Evolutionary conservation across 2,888 invertebrate species (phyloP).

Genomic region (Drosophila engyochracea): DNA sequence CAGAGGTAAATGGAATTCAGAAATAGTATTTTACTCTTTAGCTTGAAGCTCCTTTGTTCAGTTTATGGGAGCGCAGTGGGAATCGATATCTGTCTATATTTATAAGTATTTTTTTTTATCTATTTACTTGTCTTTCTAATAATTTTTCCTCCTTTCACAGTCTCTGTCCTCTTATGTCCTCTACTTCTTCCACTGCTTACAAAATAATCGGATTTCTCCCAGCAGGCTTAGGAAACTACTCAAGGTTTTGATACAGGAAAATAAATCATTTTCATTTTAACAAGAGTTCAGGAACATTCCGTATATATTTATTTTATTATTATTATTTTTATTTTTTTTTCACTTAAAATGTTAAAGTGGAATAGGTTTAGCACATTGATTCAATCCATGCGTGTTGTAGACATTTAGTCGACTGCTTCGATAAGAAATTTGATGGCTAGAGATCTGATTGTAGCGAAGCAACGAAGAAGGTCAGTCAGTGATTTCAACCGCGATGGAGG

Average conservation of each 20-base stretch:
- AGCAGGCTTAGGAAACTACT: neutral
- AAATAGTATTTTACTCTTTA: neutral
- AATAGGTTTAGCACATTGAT: neutral
- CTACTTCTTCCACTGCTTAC: neutral
- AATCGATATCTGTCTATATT: neutral
- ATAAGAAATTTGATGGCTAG: neutral
- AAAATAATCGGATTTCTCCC: neutral
- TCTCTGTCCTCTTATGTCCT: neutral
- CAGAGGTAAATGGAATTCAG: neutral
- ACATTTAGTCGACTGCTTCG: neutral
- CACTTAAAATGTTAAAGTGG: neutral
- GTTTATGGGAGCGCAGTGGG: neutral
- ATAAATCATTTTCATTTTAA: neutral
- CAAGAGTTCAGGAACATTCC: neutral
- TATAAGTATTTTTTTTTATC: neutral
- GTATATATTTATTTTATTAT: neutral
- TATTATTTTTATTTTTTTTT: neutral
- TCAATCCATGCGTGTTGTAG: neutral
- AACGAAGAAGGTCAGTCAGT: neutral
- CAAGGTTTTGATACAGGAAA: neutral
- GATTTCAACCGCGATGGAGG: neutral
- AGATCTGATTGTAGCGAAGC: neutral
- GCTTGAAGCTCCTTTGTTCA: neutral
- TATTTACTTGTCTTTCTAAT: neutral
- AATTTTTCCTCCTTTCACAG: neutral